Base-by-base conservation (phyloP, 2,888 invertebrate genomes). In the Cosmia trapezina region DNA sequence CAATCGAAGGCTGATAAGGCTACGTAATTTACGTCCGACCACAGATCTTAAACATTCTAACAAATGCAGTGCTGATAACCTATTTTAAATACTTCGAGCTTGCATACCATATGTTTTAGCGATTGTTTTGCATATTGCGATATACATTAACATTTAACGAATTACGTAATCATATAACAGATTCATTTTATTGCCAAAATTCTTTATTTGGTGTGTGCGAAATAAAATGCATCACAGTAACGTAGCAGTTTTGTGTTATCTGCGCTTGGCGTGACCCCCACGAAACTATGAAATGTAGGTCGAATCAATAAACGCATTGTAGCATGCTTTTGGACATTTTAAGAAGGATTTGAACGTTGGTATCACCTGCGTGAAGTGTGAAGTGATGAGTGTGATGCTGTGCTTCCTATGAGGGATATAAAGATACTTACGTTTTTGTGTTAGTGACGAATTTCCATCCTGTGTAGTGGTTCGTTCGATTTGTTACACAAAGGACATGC, bases 261-360 rank as follows among this genome's bases (percentile, higher is more conserved):
- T 87, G 81, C 73, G 87, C 82, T 75, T 63, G 70, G 80, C 83
- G 82, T 82, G 86, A 86, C 86, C 87, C 86, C 76, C 80, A 83
- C 87, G 78, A 86, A 86, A 85, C 86, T 78, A 79, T 73, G 81
- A 78, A 87, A 90, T 87, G 81, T 90, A 84, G 90, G 91, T 89
- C 91, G 83, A 87, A 90, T 90, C 90, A 90, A 90, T 90, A 90
- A 89, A 88, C 86, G 86, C 86, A 89, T 81, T 80, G 80, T 78
- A 78, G 80, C 78, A 80, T 73, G 79, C 73, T 83, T 85, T 81
- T 81, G 75, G 81, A 70, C 81, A 83, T 81, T 84, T 83, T 83
- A 70, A 73, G 74, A 83, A 81, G 59, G 61, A 68, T 66, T 70
- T 60, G 51, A 59, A 70, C 54, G 67, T 78, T 73, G 68, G 57